A percentile compares a stretch with the other conserved stretches of the same genome.
These are phyloP conservation scores for Micronycteris hirsuta DNA, from an alignment of 2,113 vertebrate species.

Conservation along the genomic window DNA sequence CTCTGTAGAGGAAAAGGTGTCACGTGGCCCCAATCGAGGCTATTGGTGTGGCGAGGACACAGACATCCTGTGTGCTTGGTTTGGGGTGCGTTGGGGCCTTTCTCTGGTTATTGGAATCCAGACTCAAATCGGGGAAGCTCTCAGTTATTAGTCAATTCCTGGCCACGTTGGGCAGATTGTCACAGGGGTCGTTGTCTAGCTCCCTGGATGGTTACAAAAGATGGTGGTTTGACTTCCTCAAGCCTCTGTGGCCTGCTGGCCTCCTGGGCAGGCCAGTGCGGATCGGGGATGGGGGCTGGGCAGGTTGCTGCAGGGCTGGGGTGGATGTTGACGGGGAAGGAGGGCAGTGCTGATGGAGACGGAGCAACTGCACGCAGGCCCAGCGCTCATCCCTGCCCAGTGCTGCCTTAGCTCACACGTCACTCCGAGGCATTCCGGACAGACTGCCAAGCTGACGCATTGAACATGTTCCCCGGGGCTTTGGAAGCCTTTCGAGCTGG, in stretches of 20 bases:
- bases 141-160: not conserved
- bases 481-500: not conserved
- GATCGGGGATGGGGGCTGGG: not conserved
- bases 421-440: not conserved
- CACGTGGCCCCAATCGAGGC: not conserved
- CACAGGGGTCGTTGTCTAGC: too few relatives aligned
- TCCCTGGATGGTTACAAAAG: not conserved
- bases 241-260: not conserved
- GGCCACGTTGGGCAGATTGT: not conserved
- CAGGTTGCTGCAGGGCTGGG: not conserved
- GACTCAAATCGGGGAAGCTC: not conserved
- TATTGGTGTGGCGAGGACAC: fast-evolving
- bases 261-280: too few relatives aligned
- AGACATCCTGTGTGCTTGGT: not conserved
- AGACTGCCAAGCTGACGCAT: not conserved
- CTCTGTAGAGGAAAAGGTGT: not conserved
- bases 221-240: not conserved
- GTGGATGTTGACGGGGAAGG: fast-evolving
- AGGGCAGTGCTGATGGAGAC: too few relatives aligned
- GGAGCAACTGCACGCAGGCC: not conserved
- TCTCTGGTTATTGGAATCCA: not conserved
- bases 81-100: not conserved
- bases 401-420: not conserved
- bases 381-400: too few relatives aligned
- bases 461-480: not conserved